Evolutionary conservation across 2,888 invertebrate genomes (phyloP).

Genomic region (Dascillus cervinus): DNA sequence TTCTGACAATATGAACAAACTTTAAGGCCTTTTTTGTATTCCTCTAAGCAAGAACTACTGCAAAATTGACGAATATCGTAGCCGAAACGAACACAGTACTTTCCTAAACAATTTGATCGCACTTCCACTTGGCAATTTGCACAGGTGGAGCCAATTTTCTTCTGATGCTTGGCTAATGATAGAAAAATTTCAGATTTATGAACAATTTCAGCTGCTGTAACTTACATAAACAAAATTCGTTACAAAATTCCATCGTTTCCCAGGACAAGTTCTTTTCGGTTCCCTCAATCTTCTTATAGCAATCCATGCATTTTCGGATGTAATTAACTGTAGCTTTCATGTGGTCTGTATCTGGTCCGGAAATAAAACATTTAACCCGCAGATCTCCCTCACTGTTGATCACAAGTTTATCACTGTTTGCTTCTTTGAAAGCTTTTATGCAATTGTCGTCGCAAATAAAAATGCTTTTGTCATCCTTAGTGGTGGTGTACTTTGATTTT

Average conservation of each 20-base stretch:
- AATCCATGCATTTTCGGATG: conserved; percentile 42
- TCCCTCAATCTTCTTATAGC: conserved; percentile 42
- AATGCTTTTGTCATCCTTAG: conserved; percentile 44
- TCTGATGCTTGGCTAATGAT: conserved; percentile 58
- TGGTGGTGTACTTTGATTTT: conserved; percentile 40
- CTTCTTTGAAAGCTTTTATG: conserved; percentile 43
- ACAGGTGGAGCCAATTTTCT: conserved; percentile 66
- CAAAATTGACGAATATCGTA: conserved; percentile 91
- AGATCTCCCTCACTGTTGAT: conserved; percentile 35
- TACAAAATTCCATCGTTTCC: conserved; percentile 93
- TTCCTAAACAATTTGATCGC: conserved; percentile 72
- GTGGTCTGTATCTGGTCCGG: conserved; percentile 10
- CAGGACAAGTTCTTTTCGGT: conserved; percentile 67
- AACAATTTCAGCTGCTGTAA: conserved; percentile 17
- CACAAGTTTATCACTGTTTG: conserved; percentile 39
- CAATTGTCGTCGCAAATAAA: conserved; percentile 53
- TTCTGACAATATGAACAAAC: conserved; percentile 91
- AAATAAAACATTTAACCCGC: conserved; percentile 28
- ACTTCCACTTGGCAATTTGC: conserved; percentile 75
- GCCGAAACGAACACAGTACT: conserved; percentile 89
- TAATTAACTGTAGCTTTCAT: conserved; percentile 21
- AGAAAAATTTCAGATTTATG: conserved; percentile 3
- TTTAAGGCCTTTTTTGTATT: conserved; percentile 82
- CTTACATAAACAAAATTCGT: conserved; percentile 72
- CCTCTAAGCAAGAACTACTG: conserved; percentile 75